These are phyloP conservation scores for Meles meles DNA, from an alignment of 2,113 vertebrate genomes.

Conservation along the genomic window DNA sequence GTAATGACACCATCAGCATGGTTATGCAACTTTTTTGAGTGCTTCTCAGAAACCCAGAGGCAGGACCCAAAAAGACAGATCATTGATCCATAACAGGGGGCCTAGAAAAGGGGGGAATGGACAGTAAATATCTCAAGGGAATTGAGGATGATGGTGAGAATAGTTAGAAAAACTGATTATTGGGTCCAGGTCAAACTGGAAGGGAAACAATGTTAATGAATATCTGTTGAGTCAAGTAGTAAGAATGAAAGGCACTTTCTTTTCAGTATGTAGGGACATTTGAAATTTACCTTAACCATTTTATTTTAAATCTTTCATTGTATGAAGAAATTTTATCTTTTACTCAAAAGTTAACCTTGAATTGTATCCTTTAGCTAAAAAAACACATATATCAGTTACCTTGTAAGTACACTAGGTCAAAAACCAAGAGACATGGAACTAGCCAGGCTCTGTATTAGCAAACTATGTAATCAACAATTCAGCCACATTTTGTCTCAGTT, in stretches of 20 bases:
- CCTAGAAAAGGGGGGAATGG: not conserved
- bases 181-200: not conserved
- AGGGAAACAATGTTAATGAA: constrained; percentile 15
- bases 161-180: constrained; percentile 35
- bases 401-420: not conserved
- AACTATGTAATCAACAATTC: not conserved
- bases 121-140: constrained; percentile 5
- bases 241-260: constrained; percentile 6
- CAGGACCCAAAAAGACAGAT: constrained; percentile 27
- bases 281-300: not conserved
- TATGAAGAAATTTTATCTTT: not conserved
- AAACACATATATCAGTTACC: not conserved
- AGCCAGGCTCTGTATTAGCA: not conserved
- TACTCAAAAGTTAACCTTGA: not conserved
- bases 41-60: constrained; percentile 54
- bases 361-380: constrained; percentile 26
- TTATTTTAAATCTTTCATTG: constrained; percentile 5
- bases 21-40: constrained; percentile 1
- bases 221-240: not conserved
- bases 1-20: not conserved
- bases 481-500: not conserved
- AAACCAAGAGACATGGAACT: not conserved
- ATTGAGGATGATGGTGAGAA: not conserved
- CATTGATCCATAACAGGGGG: not conserved
- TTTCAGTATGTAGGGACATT: not conserved